Conservation (phyloP, 2,797 vertebrate species). For the Myotis pilosus region DNA sequence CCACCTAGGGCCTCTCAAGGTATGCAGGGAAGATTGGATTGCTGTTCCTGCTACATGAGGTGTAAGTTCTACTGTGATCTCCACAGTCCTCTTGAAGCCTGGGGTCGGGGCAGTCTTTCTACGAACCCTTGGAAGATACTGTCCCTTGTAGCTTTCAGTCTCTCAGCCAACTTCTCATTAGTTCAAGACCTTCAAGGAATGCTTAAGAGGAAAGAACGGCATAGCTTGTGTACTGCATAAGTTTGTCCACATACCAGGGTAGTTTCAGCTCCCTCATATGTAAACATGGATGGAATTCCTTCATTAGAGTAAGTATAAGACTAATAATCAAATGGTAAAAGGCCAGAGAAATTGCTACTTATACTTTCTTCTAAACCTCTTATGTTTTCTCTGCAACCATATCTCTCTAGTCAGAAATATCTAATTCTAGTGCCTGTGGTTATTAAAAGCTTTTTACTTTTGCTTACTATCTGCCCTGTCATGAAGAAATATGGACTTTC, state of each 20-base stretch:
- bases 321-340: background rate
- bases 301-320: background rate
- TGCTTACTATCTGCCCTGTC: background rate
- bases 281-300: background rate
- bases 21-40: background rate
- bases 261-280: background rate
- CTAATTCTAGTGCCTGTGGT: background rate
- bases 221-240: background rate
- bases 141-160: background rate
- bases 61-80: background rate
- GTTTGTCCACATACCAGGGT: background rate
- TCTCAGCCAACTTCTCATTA: background rate
- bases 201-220: background rate
- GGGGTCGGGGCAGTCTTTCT: background rate
- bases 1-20: background rate
- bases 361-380: conserved; percentile 13
- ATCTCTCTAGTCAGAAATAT: conserved; percentile 13
- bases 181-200: background rate
- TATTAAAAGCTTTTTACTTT: background rate
- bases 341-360: background rate
- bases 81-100: background rate
- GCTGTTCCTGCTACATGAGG: background rate
- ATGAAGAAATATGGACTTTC: background rate
- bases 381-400: background rate
- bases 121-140: background rate